Evolutionary conservation across 1,140 invertebrate genomes (phyloP), one percentile per base, ranked within the genome.

Genomic region (Drosophila dunni): DNA sequence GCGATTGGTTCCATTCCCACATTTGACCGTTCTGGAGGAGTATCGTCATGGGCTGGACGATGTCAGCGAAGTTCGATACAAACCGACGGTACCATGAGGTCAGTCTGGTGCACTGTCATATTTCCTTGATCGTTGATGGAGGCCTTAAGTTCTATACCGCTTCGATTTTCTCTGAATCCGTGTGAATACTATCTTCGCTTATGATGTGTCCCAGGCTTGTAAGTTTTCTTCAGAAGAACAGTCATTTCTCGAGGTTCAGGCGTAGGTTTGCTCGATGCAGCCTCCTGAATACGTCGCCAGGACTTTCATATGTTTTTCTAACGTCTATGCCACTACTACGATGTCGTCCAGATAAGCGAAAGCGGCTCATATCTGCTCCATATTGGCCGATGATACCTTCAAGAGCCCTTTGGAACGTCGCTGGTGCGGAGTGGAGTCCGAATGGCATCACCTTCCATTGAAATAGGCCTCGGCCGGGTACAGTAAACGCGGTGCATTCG

Each of bases 361-460:
- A 6, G 54, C 15, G 44, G 5, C 17, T 13, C 48, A 54, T 42
- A 20, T 70, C 58, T n/a, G 57, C n/a, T n/a, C n/a, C n/a, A n/a
- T n/a, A n/a, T n/a, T n/a, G 40, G n/a, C 40, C 8, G 40, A 11
- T 13, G 9, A 42, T 6, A 9, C 9, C 11, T 13, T 13, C n/a
- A 11, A 29, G 24, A 0, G 24, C 24, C 24, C 24, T 29, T 29
- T 29, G 24, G 5, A 29, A 29, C 24, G 24, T 29, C 1, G 24
- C 24, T 29, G 24, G 24, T 29, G 40, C 40, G 11, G 40, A 42
- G 11, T 42, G 40, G 1, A 42, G 11, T 6, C 40, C 9, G 4
- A 42, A 13, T 2, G 11, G 11, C 40, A 42, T 42, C 1, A 42
- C 40, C 11, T n/a, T 10, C 11, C 40, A 42, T 13, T 42, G 40